Conservation (phyloP, 2,797 vertebrate species). For the Thaleichthys pacificus region DNA sequence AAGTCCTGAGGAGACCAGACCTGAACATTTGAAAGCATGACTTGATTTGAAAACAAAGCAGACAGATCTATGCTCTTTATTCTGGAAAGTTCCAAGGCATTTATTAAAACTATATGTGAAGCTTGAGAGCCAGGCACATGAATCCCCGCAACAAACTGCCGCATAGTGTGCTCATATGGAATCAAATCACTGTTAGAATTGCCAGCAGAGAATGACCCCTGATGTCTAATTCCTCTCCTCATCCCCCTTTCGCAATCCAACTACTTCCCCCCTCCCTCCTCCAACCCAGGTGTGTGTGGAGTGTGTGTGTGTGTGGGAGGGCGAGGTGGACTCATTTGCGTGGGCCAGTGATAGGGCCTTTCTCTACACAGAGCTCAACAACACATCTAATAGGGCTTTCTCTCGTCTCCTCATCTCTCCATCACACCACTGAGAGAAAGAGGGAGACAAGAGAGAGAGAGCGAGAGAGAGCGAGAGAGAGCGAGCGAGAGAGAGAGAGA, state of each 20-base stretch:
- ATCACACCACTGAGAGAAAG: not conserved
- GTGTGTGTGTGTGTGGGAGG: conserved; percentile 65
- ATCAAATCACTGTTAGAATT: conserved; percentile 38
- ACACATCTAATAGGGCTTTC: conserved; percentile 72
- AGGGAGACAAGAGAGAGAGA: conserved; percentile 57
- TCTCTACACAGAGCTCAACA: conserved; percentile 49
- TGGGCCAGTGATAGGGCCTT: conserved; percentile 68
- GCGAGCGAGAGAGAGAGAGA: conserved; percentile 58
- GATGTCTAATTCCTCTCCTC: conserved; percentile 39
- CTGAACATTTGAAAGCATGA: no score
- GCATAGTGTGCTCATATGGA: conserved; percentile 21
- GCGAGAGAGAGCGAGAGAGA: conserved; percentile 31
- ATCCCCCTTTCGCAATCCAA: conserved; percentile 29
- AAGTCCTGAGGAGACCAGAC: no score
- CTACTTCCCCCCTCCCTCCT: conserved; percentile 38
- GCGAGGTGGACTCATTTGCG: conserved; percentile 70
- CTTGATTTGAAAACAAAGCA: no score
- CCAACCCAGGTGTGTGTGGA: conserved; percentile 48
- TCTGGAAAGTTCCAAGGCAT: not conserved
- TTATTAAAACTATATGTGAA: not conserved
- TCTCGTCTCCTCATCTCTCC: conserved; percentile 33
- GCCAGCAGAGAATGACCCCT: conserved; percentile 42
- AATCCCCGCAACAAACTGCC: no score
- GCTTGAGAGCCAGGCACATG: no score
- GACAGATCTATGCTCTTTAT: no score